Conservation (phyloP, 2,797 vertebrate genomes). For the Dendrocincla fuliginosa region DNA sequence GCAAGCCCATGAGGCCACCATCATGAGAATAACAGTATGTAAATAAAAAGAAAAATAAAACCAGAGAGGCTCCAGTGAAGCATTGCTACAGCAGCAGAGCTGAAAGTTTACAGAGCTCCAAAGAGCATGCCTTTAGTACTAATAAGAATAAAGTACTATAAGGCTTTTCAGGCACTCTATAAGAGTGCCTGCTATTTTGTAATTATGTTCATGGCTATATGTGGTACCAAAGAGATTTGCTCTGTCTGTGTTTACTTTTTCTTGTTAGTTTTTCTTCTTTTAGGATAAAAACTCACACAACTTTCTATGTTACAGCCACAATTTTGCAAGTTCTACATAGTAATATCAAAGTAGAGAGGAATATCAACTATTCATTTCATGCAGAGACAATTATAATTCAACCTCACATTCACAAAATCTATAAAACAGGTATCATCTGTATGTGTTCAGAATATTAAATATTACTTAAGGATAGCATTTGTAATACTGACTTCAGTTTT, state of each 20-base stretch:
- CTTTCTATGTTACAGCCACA: background rate
- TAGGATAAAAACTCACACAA: background rate
- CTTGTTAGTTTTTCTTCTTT: background rate
- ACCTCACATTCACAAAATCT: background rate
- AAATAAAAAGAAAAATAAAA: background rate
- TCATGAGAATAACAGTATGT: background rate
- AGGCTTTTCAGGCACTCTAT: background rate
- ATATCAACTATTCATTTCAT: background rate
- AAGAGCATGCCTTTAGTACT: background rate
- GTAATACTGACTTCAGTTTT: background rate
- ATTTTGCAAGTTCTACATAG: background rate
- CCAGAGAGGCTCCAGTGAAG: background rate
- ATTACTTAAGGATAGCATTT: background rate
- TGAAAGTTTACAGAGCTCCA: background rate
- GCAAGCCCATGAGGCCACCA: background rate
- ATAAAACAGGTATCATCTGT: background rate
- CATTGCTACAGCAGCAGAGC: background rate
- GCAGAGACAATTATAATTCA: background rate
- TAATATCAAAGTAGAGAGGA: background rate
- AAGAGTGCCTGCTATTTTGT: background rate
- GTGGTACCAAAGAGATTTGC: background rate
- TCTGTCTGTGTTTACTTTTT: background rate
- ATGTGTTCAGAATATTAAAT: background rate
- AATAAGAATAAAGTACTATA: accelerated
- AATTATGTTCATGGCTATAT: background rate